Evolutionary conservation across 2,797 vertebrate genomes (phyloP).

Genomic region (Gorsachius magnificus): DNA sequence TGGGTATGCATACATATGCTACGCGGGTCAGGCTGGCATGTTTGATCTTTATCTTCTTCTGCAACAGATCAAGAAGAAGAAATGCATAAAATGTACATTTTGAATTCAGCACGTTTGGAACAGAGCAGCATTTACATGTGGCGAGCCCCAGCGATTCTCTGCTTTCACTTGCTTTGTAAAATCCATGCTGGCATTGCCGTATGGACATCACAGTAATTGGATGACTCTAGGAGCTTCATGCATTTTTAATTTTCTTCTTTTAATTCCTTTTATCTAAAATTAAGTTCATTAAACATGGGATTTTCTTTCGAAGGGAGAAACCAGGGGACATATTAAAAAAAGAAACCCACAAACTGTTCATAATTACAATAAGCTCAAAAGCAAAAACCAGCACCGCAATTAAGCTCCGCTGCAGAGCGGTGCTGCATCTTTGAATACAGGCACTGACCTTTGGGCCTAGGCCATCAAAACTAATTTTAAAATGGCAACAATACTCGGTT

Average conservation of each 20-base stretch:
- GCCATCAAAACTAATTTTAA: neutral
- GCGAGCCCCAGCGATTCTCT: neutral
- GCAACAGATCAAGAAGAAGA: conserved; percentile 45
- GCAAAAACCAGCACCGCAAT: neutral
- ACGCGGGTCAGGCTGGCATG: neutral
- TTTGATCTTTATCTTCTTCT: conserved; percentile 50
- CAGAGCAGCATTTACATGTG: neutral
- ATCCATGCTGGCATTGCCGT: neutral
- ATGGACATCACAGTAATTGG: conserved; percentile 33
- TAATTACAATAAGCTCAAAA: neutral
- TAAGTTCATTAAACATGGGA: conserved; percentile 43
- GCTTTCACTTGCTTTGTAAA: conserved; percentile 17
- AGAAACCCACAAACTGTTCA: neutral
- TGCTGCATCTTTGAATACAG: neutral
- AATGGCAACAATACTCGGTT: neutral
- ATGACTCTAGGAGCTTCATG: conserved; percentile 37
- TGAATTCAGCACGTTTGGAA: neutral
- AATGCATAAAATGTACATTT: conserved; percentile 19
- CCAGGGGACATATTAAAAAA: neutral
- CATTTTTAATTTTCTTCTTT: conserved; percentile 62
- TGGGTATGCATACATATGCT: neutral
- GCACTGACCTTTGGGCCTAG: neutral
- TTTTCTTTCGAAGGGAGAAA: conserved; percentile 40
- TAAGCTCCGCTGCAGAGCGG: neutral
- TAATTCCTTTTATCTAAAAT: conserved; percentile 62